These are phyloP conservation scores for Polydrusus tereticollis DNA, from an alignment of 2,888 invertebrate genomes.

Conservation along the genomic window DNA sequence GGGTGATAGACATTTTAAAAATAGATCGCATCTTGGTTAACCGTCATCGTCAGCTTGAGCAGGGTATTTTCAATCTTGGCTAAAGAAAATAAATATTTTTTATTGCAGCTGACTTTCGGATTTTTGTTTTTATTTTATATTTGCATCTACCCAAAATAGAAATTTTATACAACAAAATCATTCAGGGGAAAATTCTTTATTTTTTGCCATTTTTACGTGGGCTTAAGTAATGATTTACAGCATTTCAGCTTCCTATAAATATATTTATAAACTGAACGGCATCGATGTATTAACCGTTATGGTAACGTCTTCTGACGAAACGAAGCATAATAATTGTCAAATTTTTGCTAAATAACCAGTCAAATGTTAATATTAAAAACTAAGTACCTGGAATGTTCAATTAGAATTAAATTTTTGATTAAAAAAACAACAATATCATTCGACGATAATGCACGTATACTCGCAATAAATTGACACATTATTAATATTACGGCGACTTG, in stretches of 20 bases:
- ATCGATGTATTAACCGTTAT: no score
- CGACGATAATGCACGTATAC: not conserved
- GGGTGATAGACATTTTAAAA: conserved; percentile 47
- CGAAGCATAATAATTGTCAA: no score
- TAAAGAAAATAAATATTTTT: conserved; percentile 47
- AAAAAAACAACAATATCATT: not conserved
- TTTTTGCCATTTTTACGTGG: no score
- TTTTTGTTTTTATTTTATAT: conserved; percentile 41
- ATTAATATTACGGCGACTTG: not conserved
- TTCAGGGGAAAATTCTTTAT: not conserved
- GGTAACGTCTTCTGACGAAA: no score
- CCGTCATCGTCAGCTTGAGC: conserved; percentile 43
- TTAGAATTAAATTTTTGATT: no score
- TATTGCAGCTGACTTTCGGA: conserved; percentile 42
- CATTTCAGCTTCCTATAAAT: no score
- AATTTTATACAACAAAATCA: conserved; percentile 17
- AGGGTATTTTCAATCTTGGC: conserved; percentile 46
- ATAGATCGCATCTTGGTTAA: conserved; percentile 37
- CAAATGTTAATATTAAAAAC: no score
- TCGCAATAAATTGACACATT: not conserved
- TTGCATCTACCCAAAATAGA: conserved; percentile 33
- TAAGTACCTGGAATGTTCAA: no score
- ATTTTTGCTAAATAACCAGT: no score
- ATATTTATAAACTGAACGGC: not conserved
- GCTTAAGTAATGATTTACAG: no score